Conservation (phyloP, 2,888 invertebrate species). For the Polydrusus pterygomalis region DNA sequence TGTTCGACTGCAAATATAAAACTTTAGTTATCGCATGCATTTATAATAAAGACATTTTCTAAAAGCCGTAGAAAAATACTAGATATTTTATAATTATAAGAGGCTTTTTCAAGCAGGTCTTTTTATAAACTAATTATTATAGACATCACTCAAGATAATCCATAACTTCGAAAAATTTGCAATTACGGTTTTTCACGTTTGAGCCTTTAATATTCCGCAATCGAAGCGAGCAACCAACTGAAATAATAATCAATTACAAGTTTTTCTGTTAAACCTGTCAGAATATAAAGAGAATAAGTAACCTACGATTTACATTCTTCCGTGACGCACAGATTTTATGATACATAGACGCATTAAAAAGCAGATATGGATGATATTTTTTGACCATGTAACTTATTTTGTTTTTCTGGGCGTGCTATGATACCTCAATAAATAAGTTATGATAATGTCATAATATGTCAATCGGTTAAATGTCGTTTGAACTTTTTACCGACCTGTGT, state of each 20-base stretch:
- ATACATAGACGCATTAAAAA: background rate
- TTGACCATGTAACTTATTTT: background rate
- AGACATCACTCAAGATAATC: no score
- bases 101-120: no score
- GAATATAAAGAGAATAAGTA: background rate
- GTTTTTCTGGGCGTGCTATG: background rate
- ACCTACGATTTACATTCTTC: background rate
- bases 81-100: no score
- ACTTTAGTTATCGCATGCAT: no score
- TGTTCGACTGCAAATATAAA: no score
- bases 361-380: constrained; percentile 5
- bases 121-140: no score
- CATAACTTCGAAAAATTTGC: no score
- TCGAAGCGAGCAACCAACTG: background rate
- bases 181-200: background rate
- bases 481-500: background rate
- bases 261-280: background rate
- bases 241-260: constrained; percentile 19
- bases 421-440: constrained; percentile 2
- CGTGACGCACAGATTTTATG: background rate
- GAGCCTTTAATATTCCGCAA: background rate
- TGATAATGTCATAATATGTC: constrained; percentile 4
- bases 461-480: background rate
- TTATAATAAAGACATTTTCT: no score
- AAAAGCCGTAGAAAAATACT: no score